Percentiles rank a stretch among this genome's conserved stretches.
These are phyloP conservation scores for Macaria liturata DNA, from an alignment of 2,888 invertebrate species.

Conservation along the genomic window DNA sequence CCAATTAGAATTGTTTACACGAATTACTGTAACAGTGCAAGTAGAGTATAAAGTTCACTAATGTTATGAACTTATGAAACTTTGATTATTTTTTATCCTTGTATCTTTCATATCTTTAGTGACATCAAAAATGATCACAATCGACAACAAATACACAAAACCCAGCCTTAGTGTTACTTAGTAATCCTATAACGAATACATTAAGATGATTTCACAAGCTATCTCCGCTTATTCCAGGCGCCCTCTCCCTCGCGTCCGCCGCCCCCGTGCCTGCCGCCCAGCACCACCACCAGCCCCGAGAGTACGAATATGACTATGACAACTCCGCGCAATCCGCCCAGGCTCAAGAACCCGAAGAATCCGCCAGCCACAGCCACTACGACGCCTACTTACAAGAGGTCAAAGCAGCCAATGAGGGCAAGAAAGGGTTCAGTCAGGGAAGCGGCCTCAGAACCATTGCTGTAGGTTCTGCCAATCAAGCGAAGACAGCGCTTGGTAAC, in stretches of 20 bases:
- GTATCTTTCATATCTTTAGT: too few species aligned
- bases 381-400: constrained; percentile 76
- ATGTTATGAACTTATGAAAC: too few species aligned
- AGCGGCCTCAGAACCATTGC: constrained; percentile 88
- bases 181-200: too few species aligned
- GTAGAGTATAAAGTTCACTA: too few species aligned
- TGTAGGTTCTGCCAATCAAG: constrained; percentile 89
- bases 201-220: too few species aligned
- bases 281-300: constrained; percentile 41
- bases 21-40: too few species aligned
- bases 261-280: constrained; percentile 53
- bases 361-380: constrained; percentile 78
- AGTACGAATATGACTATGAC: constrained; percentile 75
- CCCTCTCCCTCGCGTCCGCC: constrained; percentile 53
- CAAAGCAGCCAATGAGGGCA: constrained; percentile 59
- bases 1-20: too few species aligned
- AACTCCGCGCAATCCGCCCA: constrained; percentile 48
- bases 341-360: constrained; percentile 62
- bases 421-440: constrained; percentile 86
- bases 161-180: too few species aligned
- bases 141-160: too few species aligned
- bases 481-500: constrained; percentile 86
- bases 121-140: too few species aligned
- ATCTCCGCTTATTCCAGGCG: constrained; percentile 44
- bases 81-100: too few species aligned